Conservation (phyloP, 2,888 invertebrate genomes). For the Drosophila anomalipes region DNA sequence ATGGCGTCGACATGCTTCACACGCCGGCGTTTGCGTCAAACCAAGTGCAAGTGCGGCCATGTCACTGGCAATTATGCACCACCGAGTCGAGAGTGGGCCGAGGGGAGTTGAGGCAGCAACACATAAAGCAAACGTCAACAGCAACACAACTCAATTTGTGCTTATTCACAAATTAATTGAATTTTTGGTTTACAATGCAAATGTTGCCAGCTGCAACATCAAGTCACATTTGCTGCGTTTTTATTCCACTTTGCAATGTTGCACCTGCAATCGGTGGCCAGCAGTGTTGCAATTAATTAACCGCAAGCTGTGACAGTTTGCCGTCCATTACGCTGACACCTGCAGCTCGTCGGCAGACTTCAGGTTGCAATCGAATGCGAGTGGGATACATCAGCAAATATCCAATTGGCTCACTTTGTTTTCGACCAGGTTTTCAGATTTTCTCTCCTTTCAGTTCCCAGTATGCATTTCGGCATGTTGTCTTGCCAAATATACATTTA, state of each 20-base stretch:
- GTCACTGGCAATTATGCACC: conserved; percentile 78
- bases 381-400: conserved; percentile 20
- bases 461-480: not conserved
- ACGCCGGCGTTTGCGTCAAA: conserved; percentile 32
- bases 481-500: not conserved
- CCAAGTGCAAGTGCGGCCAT: conserved; percentile 64
- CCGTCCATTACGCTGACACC: conserved; percentile 67
- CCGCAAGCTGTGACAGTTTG: conserved; percentile 68
- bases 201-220: conserved; percentile 10
- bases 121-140: conserved; percentile 39
- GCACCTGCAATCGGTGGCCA: conserved; percentile 24
- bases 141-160: conserved; percentile 71
- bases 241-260: conserved; percentile 11
- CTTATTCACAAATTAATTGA: conserved; percentile 79
- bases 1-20: conserved; percentile 67
- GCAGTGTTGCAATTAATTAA: conserved; percentile 66
- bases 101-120: not conserved
- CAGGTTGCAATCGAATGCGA: conserved; percentile 3
- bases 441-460: conserved; percentile 28
- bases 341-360: conserved; percentile 20
- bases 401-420: conserved; percentile 6
- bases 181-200: conserved; percentile 59
- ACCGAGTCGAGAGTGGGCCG: not conserved
- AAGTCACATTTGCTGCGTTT: not conserved
- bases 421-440: conserved; percentile 4